Evolutionary conservation across 2,888 invertebrate genomes (phyloP).

Genomic region (Hydraecia micacea): DNA sequence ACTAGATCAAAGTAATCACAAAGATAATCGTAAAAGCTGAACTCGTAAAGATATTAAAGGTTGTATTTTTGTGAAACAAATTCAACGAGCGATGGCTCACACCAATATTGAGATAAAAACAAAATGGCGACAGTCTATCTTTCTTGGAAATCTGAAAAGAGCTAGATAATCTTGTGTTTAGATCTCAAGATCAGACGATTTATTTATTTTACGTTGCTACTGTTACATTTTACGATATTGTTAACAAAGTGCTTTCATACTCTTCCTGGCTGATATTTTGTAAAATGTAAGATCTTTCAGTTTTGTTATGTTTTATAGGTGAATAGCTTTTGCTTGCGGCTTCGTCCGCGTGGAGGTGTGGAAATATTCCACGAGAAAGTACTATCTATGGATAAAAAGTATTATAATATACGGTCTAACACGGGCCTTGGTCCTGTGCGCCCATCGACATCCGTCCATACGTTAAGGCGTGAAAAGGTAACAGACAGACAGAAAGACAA

Average conservation of each 20-base stretch:
- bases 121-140: constrained; percentile 27
- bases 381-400: no score
- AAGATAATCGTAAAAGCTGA: constrained; percentile 44
- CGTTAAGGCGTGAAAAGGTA: no score
- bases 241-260: background rate
- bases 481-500: no score
- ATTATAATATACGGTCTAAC: background rate
- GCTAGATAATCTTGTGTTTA: constrained; percentile 41
- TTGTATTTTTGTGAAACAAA: constrained; percentile 61
- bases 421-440: background rate
- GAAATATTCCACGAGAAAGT: background rate
- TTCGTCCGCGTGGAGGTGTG: no score
- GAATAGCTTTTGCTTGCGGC: background rate
- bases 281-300: background rate
- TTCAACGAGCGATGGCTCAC: constrained; percentile 42
- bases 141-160: constrained; percentile 34
- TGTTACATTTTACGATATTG: constrained; percentile 2
- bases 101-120: constrained; percentile 19
- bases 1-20: constrained; percentile 34
- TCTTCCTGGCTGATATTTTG: background rate
- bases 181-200: background rate
- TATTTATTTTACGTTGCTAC: background rate
- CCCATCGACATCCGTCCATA: background rate
- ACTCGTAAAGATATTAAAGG: constrained; percentile 58
- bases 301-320: background rate